phyloP scores from a whole-genome alignment of 2,113 vertebrate species.

The Sula dactylatra region DNA sequence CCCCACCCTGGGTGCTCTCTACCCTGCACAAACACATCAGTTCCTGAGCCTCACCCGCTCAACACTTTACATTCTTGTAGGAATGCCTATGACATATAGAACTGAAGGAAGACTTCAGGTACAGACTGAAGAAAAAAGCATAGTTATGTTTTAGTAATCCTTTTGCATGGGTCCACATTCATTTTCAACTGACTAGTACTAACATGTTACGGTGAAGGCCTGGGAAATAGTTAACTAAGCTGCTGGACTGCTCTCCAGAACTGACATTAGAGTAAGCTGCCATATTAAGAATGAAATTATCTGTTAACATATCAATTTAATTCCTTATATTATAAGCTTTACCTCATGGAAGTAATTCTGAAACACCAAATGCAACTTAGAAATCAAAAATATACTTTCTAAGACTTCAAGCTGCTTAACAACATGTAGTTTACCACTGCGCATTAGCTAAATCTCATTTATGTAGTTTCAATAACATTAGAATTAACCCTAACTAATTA shows the following conservation, averaged over 20 bases:
- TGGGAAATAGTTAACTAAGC: neutral
- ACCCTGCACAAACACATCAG: neutral
- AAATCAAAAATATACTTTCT: neutral
- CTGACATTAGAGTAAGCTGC: neutral
- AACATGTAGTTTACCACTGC: neutral
- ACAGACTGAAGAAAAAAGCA: neutral
- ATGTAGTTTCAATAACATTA: neutral
- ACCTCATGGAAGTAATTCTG: neutral
- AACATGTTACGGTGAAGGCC: neutral
- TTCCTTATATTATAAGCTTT: neutral
- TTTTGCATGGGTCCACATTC: neutral
- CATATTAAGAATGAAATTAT: neutral
- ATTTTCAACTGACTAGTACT: neutral
- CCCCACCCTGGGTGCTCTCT: neutral
- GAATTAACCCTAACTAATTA: neutral
- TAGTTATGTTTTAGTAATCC: neutral
- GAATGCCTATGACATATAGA: neutral
- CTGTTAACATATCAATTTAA: neutral
- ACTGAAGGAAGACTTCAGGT: neutral
- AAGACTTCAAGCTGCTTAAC: neutral
- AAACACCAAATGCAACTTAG: neutral
- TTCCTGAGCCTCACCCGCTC: neutral
- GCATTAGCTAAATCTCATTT: neutral
- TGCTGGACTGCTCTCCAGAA: neutral
- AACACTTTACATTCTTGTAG: neutral